These are phyloP conservation scores for Jacana jacana DNA, from an alignment of 2,113 vertebrate species.

Conservation along the genomic window DNA sequence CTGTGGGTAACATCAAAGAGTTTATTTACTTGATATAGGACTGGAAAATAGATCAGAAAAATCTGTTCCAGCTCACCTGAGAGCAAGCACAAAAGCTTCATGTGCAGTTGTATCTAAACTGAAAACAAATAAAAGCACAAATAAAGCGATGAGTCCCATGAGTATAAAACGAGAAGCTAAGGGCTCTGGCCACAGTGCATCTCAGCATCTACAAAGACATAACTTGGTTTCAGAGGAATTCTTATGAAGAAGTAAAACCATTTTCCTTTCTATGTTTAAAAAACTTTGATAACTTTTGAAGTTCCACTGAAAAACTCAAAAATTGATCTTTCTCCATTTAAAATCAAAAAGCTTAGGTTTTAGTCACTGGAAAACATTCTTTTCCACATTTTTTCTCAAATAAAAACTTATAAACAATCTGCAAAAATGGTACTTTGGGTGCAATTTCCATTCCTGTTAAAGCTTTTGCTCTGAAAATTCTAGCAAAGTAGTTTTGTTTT, in stretches of 20 bases:
- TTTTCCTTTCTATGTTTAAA: not conserved
- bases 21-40: not conserved
- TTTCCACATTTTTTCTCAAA: not conserved
- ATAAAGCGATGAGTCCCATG: not conserved
- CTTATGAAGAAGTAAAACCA: not conserved
- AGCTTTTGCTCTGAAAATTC: not conserved
- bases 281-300: not conserved
- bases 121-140: not conserved
- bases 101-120: not conserved
- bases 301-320: not conserved
- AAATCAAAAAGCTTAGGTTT: not conserved
- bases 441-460: not conserved
- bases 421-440: not conserved
- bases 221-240: not conserved
- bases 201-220: not conserved
- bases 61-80: not conserved
- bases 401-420: not conserved
- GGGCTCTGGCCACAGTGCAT: not conserved
- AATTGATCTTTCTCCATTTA: not conserved
- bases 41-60: constrained; percentile 34
- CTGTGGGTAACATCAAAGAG: constrained; percentile 2
- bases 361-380: not conserved
- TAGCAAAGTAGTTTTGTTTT: not conserved
- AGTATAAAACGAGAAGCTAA: not conserved
- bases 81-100: not conserved